These are phyloP conservation scores for Clistopyga incitator DNA, from an alignment of 2,888 invertebrate genomes.

Conservation along the genomic window DNA sequence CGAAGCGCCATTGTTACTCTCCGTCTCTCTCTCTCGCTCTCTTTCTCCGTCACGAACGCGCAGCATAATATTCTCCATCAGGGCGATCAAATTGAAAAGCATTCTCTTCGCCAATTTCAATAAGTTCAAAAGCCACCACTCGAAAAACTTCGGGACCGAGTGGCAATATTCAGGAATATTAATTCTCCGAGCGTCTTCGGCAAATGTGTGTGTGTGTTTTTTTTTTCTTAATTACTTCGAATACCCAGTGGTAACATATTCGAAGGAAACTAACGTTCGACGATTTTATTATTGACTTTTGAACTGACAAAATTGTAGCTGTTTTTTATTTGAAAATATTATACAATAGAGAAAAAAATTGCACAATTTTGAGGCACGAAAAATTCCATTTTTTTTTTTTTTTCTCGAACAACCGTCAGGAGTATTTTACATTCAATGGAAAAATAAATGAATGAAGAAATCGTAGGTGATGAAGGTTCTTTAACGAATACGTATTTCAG, in stretches of 20 bases:
- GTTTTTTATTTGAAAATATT: no score
- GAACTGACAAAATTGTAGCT: background rate
- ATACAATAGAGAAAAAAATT: no score
- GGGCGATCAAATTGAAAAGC: constrained; percentile 56
- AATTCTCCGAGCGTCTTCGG: constrained; percentile 1
- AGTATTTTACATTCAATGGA: background rate
- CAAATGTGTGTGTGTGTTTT: background rate
- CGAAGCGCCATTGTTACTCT: constrained; percentile 61
- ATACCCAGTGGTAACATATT: background rate
- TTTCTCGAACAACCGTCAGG: no score
- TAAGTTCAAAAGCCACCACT: constrained; percentile 32
- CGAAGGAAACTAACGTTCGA: background rate
- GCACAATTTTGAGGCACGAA: no score
- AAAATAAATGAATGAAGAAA: background rate
- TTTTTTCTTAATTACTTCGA: background rate
- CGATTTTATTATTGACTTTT: background rate
- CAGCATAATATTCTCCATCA: constrained; percentile 47
- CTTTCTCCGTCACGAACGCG: constrained; percentile 2
- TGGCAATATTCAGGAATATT: constrained; percentile 45
- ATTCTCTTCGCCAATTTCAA: constrained; percentile 38
- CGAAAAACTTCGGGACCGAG: constrained; percentile 7
- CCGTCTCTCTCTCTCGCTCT: constrained; percentile 20
- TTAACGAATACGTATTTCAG: background rate
- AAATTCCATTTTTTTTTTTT: no score
- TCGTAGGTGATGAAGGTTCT: no score